These are phyloP conservation scores for Trypoxylus dichotomus DNA, from an alignment of 1,140 invertebrate genomes.

Conservation along the genomic window DNA sequence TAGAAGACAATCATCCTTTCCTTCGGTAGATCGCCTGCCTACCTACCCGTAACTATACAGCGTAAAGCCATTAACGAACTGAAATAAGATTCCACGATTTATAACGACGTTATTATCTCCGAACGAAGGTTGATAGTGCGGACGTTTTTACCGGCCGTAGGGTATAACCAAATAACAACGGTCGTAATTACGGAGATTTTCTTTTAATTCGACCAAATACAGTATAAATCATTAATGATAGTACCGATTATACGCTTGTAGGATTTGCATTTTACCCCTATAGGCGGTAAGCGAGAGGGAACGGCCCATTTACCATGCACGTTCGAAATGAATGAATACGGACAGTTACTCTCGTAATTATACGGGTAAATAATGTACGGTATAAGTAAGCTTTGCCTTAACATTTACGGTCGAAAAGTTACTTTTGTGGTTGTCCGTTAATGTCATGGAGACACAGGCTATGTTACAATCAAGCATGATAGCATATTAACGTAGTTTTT, in stretches of 20 bases:
- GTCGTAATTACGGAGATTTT: slow-evolving; percentile 3
- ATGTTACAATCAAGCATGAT: not conserved
- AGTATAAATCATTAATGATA: slow-evolving; percentile 14
- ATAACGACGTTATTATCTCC: slow-evolving; percentile 6
- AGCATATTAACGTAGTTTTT: not conserved
- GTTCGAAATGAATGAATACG: not conserved
- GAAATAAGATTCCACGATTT: not conserved
- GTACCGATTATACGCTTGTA: not conserved
- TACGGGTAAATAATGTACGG: not conserved
- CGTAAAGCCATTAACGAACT: slow-evolving; percentile 9
- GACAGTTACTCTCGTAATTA: slow-evolving; percentile 4
- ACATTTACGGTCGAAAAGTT: not conserved
- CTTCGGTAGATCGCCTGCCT: not conserved
- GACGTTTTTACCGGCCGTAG: not conserved
- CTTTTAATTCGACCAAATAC: slow-evolving; percentile 1
- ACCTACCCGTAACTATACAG: slow-evolving; percentile 5
- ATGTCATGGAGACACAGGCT: not conserved
- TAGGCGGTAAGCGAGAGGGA: not conserved
- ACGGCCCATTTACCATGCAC: not conserved
- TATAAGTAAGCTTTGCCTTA: not conserved
- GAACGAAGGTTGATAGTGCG: not conserved
- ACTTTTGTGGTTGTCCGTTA: not conserved
- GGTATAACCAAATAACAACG: slow-evolving; percentile 1
- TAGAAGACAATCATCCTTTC: not conserved
- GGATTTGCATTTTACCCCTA: slow-evolving; percentile 16